Percentiles rank a stretch among this genome's conserved stretches.
Conservation (phyloP, 1,140 invertebrate genomes). For the Argopecten irradians region DNA sequence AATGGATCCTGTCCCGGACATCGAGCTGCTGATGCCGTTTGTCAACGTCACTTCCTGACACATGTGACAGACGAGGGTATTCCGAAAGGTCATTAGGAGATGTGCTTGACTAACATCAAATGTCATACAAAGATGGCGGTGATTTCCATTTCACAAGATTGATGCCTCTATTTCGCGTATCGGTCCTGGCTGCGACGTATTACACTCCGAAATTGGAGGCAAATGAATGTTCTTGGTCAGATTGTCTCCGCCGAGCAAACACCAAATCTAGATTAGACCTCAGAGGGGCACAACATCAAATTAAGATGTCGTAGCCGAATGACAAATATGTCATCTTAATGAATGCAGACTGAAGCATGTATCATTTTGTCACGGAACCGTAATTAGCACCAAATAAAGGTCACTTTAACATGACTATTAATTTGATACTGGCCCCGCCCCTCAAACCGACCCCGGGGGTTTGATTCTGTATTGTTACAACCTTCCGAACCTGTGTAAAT, state of each 20-base stretch:
- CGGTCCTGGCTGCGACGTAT: constrained; percentile 19
- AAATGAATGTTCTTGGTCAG: constrained; percentile 21
- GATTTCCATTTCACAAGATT: constrained; percentile 42
- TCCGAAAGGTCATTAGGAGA: constrained; percentile 47
- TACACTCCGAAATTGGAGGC: constrained; percentile 14
- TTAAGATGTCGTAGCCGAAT: constrained; percentile 14
- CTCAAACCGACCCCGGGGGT: background rate
- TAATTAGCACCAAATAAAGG: constrained; percentile 11
- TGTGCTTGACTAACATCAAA: constrained; percentile 45
- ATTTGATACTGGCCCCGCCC: background rate
- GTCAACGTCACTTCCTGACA: constrained; percentile 47
- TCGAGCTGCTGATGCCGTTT: constrained; percentile 38
- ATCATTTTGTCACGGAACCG: background rate
- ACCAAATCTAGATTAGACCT: constrained; percentile 17
- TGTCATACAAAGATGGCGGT: constrained; percentile 40
- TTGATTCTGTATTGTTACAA: background rate
- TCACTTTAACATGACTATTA: constrained; percentile 11
- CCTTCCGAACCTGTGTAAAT: background rate
- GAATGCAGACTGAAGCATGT: constrained; percentile 1
- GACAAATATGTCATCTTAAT: constrained; percentile 23
- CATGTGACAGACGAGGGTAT: constrained; percentile 46
- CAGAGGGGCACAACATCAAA: constrained; percentile 20
- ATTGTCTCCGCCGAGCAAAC: constrained; percentile 20
- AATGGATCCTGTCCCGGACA: constrained; percentile 34
- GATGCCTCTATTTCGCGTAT: constrained; percentile 27